These are phyloP conservation scores for Ormyrus labotus DNA, from an alignment of 2,888 invertebrate genomes.

Conservation along the genomic window DNA sequence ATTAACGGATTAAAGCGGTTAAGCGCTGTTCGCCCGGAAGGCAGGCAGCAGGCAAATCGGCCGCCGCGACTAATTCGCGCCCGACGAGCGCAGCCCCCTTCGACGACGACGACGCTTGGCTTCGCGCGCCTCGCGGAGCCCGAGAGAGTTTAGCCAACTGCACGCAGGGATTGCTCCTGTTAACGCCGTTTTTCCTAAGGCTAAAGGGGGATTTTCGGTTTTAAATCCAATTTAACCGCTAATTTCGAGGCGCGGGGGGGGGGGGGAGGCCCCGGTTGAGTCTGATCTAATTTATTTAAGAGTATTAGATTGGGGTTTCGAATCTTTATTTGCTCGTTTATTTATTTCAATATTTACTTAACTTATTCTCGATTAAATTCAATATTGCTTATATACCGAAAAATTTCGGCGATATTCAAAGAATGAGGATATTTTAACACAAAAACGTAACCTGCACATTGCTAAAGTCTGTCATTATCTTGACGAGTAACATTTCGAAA, in stretches of 20 bases:
- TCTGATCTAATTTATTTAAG: too few species aligned
- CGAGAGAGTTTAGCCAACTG: too few species aligned
- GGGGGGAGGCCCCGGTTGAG: not conserved
- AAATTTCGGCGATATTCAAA: not conserved
- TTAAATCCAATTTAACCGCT: slow-evolving; percentile 31
- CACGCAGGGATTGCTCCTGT: too few species aligned
- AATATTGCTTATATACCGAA: not conserved
- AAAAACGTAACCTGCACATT: too few species aligned
- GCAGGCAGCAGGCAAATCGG: not conserved
- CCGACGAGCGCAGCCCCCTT: not conserved
- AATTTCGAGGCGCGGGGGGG: not conserved
- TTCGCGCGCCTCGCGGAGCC: not conserved
- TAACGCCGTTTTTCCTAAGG: too few species aligned
- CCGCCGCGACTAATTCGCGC: slow-evolving; percentile 36
- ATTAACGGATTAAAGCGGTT: slow-evolving; percentile 67
- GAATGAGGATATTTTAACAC: not conserved
- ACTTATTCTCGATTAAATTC: too few species aligned
- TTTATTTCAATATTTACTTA: too few species aligned
- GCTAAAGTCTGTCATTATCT: not conserved
- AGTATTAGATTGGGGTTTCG: too few species aligned
- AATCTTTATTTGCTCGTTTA: too few species aligned
- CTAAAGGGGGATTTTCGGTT: not conserved
- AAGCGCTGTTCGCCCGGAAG: slow-evolving; percentile 58
- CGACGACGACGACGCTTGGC: not conserved
- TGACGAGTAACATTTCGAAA: not conserved